A percentile compares a stretch with the other conserved stretches of the same genome.
Conservation (phyloP, 2,113 vertebrate species). For the Ornithorhynchus anatinus region DNA sequence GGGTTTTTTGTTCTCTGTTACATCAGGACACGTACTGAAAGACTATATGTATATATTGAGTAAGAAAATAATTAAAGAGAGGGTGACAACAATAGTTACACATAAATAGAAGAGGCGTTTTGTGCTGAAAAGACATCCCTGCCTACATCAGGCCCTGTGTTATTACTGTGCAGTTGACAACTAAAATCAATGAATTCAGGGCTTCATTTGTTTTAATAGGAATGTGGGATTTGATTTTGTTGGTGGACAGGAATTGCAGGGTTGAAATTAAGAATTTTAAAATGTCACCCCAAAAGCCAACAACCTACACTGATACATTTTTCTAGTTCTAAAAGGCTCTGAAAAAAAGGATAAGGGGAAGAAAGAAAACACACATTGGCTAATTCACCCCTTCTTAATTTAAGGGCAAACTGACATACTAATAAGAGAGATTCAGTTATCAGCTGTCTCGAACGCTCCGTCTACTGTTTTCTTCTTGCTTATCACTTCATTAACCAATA, state of each 20-base stretch:
- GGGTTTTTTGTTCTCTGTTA: not conserved
- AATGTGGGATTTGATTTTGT: conserved; percentile 23
- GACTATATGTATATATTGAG: not conserved
- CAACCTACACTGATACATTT: not conserved
- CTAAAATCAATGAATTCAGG: conserved; percentile 39
- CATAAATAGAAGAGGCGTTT: conserved; percentile 23
- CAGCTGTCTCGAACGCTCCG: too few relatives aligned
- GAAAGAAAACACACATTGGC: not conserved
- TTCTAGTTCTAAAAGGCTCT: too few relatives aligned
- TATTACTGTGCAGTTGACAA: conserved; percentile 52
- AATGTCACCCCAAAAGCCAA: not conserved
- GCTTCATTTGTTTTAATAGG: conserved; percentile 53
- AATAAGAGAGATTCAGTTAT: too few relatives aligned
- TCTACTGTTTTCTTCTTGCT: too few relatives aligned
- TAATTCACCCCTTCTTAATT: not conserved
- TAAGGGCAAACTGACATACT: not conserved
- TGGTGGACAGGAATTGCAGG: conserved; percentile 12
- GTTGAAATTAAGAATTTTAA: not conserved
- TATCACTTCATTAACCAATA: too few relatives aligned
- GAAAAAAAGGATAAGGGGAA: not conserved
- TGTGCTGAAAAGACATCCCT: conserved; percentile 17
- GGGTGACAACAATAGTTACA: conserved; percentile 26
- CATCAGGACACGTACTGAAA: not conserved
- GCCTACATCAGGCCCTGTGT: conserved; percentile 21
- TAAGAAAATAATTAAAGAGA: conserved; percentile 24